Percentiles rank a stretch among this genome's conserved stretches.
These are phyloP conservation scores for Serranus cabrilla DNA, from an alignment of 2,797 vertebrate species.

Conservation along the genomic window DNA sequence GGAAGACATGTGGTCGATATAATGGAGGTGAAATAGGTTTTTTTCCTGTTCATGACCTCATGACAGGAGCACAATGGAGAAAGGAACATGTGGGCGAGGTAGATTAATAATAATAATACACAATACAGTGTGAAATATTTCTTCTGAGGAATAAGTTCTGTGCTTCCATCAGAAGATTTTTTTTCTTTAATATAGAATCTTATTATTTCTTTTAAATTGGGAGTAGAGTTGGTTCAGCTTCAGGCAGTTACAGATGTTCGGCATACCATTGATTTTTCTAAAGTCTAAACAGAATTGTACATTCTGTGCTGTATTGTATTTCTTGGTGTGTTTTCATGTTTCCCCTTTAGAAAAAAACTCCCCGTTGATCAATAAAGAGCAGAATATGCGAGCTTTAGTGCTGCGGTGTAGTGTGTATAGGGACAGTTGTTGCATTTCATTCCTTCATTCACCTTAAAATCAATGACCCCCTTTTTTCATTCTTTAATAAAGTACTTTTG, in stretches of 20 bases:
- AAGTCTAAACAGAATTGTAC: too few relatives aligned
- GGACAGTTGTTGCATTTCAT: too few relatives aligned
- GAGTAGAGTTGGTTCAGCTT: neutral
- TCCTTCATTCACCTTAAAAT: too few relatives aligned
- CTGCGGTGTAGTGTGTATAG: too few relatives aligned
- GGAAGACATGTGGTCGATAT: neutral
- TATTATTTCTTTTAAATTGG: neutral
- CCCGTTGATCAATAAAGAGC: too few relatives aligned
- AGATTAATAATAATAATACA: neutral
- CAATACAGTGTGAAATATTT: neutral
- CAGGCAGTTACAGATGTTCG: neutral
- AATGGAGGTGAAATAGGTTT: neutral
- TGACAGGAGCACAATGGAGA: neutral
- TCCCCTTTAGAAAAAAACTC: too few relatives aligned
- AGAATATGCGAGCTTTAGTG: too few relatives aligned
- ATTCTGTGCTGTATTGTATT: too few relatives aligned
- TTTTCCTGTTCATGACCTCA: neutral
- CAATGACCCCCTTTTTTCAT: too few relatives aligned
- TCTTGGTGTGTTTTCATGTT: too few relatives aligned
- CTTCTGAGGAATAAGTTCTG: neutral
- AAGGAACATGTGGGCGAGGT: neutral
- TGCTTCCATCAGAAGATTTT: neutral
- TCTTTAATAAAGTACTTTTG: too few relatives aligned
- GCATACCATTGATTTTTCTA: too few relatives aligned
- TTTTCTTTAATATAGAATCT: neutral